Evolutionary conservation across 2,797 vertebrate species (phyloP), one percentile per base, ranked within the genome.

Genomic region (Mallotus villosus): DNA sequence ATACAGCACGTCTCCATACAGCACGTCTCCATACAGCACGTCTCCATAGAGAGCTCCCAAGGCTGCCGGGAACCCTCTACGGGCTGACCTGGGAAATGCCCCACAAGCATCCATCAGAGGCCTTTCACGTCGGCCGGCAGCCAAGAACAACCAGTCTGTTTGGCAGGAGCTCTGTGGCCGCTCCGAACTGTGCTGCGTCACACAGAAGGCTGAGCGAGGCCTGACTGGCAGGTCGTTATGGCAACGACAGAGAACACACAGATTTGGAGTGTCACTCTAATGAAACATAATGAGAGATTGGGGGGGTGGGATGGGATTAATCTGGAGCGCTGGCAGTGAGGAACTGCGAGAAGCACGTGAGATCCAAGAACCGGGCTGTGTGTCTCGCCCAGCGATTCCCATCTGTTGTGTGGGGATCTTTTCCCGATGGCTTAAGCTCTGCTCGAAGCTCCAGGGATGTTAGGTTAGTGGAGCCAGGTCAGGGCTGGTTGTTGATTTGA

Each of bases 251-350:
- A 63, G 72, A 72, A 62, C 75, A 82, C 67, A 75, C 24, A 68
- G 53, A 51, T 22, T 69, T 71, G 49, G 61, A 74, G 73, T 65
- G 61, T 73, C 63, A 49, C 67, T 49, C 76, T 79, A 79, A 80
- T 82, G 70, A 80, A 77, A 71, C 70, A 66, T 82, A 79, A 79
- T 84, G 78, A 80, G 71, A 79, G 71, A 34, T 5, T 53, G n/a
- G 51, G 51, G 4, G 51, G 4, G 51, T 3, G 51, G 51, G 73
- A 71, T 70, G 37, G 37, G 37, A 34, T 34, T 73, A 68, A 62
- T 67, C 71, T 73, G 71, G 57, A 64, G 21, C 55, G 66, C 58
- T 71, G 68, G 73, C 71, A 70, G 24, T 71, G 66, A 72, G 58
- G n/a, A 25, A 67, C 61, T 24, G 60, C 22, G 62, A 68, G 67